Evolutionary conservation across 2,113 vertebrate genomes (phyloP).

Genomic region (Terrapene triunguis): DNA sequence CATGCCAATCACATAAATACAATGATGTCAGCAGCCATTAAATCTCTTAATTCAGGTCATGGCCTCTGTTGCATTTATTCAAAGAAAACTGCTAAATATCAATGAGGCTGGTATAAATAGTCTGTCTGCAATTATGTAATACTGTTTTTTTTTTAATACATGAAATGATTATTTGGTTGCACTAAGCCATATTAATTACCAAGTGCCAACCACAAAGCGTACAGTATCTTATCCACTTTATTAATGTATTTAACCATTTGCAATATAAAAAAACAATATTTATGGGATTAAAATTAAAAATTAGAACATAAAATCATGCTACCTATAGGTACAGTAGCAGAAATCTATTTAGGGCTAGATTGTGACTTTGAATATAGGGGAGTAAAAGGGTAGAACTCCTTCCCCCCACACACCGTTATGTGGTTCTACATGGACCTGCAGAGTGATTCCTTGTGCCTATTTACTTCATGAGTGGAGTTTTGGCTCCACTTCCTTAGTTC

Average conservation of each 20-base stretch:
- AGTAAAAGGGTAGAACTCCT: not conserved
- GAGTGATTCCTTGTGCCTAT: not conserved
- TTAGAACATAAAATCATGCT: not conserved
- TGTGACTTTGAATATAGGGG: not conserved
- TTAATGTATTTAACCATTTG: not conserved
- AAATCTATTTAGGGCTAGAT: not conserved
- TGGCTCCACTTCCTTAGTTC: not conserved
- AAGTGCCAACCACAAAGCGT: not conserved
- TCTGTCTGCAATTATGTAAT: not conserved
- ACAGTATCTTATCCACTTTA: not conserved
- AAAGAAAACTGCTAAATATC: not conserved
- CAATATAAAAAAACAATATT: not conserved
- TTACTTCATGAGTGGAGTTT: not conserved
- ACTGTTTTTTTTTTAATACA: not conserved
- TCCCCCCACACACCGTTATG: not conserved
- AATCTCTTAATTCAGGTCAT: not conserved
- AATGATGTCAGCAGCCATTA: not conserved
- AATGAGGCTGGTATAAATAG: not conserved
- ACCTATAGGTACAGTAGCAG: not conserved
- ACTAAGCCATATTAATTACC: not conserved
- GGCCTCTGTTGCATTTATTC: not conserved
- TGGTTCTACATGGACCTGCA: not conserved
- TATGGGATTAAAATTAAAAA: not conserved
- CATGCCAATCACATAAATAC: not conserved
- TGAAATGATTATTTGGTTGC: not conserved